Conservation (phyloP, 2,888 invertebrate species). For the Tubulanus polymorphus region DNA sequence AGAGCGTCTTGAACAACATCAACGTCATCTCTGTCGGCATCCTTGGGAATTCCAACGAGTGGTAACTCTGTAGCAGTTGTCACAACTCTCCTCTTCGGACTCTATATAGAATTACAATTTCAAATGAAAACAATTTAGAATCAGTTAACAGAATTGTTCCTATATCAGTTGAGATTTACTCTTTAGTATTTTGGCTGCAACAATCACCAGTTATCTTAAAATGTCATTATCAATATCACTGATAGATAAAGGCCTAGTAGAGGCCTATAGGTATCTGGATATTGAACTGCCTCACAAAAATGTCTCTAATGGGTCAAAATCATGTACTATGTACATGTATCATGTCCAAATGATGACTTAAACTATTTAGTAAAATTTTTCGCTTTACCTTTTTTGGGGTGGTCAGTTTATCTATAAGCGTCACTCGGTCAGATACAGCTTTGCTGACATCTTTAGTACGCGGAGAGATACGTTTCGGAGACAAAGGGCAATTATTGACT, state of each 20-base stretch:
- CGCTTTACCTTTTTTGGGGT: constrained; percentile 4
- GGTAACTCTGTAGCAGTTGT: constrained; percentile 33
- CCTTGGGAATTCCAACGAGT: constrained; percentile 30
- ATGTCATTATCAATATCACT: no score
- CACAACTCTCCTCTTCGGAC: constrained; percentile 11
- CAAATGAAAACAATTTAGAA: neutral
- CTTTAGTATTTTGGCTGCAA: no score
- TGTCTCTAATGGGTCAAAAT: no score
- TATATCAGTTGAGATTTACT: constrained; percentile 15
- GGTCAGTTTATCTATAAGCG: constrained; percentile 40
- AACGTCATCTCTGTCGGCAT: constrained; percentile 26
- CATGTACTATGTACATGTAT: no score
- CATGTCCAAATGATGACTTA: no score
- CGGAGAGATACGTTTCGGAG: constrained; percentile 24
- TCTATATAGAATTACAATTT: neutral
- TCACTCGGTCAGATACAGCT: constrained; percentile 40
- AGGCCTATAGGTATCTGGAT: no score
- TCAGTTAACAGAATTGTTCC: neutral
- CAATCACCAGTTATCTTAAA: no score
- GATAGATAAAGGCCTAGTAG: no score
- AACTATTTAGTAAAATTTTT: no score
- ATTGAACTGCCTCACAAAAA: no score
- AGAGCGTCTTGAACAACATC: constrained; percentile 27
- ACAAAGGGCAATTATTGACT: no score
- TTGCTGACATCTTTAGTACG: constrained; percentile 37